Evolutionary conservation across 1,140 invertebrate species (phyloP).

Genomic region (Nilaparvata lugens): DNA sequence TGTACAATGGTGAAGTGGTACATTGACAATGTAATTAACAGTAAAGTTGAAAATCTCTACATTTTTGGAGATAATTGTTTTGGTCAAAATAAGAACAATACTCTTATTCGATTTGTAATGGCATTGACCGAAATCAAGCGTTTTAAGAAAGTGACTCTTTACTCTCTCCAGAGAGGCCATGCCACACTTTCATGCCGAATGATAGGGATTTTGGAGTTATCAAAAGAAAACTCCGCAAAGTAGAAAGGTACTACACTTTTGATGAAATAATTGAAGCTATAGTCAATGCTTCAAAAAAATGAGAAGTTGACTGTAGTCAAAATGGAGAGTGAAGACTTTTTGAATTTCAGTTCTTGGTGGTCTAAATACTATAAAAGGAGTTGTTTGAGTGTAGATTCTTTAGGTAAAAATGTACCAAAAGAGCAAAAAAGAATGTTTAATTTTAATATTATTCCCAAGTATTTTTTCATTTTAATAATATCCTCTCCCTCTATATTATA

Average conservation of each 20-base stretch:
- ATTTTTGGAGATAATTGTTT: constrained; percentile 21
- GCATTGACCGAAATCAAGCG: constrained; percentile 17
- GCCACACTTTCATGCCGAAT: constrained; percentile 20
- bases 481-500: too few relatives aligned
- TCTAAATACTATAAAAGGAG: too few relatives aligned
- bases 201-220: constrained; percentile 11
- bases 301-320: too few relatives aligned
- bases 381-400: too few relatives aligned
- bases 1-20: constrained; percentile 18
- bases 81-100: constrained; percentile 21
- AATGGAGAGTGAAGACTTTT: too few relatives aligned
- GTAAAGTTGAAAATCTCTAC: constrained; percentile 11
- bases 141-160: constrained; percentile 12
- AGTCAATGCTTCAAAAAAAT: background rate
- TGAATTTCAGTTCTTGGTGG: too few relatives aligned
- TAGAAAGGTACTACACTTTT: background rate
- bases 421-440: too few relatives aligned
- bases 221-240: background rate
- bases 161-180: constrained; percentile 20
- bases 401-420: too few relatives aligned
- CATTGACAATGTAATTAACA: constrained; percentile 10
- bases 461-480: too few relatives aligned
- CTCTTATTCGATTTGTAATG: constrained; percentile 12
- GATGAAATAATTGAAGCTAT: background rate
- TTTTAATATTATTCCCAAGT: too few relatives aligned